Evolutionary conservation across 2,797 vertebrate genomes (phyloP).

Genomic region (Cossypha niveicapilla): DNA sequence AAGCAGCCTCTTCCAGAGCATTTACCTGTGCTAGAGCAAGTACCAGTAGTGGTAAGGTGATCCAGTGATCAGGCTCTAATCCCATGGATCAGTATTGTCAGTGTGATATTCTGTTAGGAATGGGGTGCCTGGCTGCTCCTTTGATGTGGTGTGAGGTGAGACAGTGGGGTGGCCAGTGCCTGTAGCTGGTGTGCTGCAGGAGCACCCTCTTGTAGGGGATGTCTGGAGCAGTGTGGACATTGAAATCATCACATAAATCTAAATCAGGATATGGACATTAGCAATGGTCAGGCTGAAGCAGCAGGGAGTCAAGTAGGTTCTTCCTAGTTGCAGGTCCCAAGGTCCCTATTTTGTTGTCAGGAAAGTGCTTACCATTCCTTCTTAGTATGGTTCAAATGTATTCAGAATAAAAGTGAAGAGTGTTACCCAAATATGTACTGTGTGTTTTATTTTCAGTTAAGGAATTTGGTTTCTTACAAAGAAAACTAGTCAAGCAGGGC

Average conservation of each 20-base stretch:
- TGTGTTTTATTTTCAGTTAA: background rate
- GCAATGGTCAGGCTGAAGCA: background rate
- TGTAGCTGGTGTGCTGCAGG: background rate
- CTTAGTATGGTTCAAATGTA: background rate
- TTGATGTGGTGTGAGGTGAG: background rate
- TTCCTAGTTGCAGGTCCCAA: background rate
- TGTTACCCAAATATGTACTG: background rate
- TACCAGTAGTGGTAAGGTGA: too few relatives aligned
- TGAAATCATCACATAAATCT: background rate
- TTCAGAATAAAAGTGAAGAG: background rate
- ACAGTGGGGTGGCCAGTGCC: background rate
- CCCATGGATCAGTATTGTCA: background rate
- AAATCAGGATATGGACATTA: background rate
- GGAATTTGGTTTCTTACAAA: background rate
- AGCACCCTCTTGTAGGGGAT: background rate
- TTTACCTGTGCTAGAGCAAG: background rate
- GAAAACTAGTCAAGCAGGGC: background rate
- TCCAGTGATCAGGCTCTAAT: background rate
- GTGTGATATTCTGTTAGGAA: background rate
- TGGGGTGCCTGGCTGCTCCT: background rate
- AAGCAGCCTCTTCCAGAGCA: background rate
- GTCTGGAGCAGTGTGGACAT: background rate
- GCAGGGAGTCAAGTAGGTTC: background rate
- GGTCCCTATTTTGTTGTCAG: background rate
- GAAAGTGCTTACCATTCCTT: fast-evolving